Evolutionary conservation across 1,140 invertebrate genomes (phyloP), one percentile per base, ranked within the genome.

Genomic region (Melitaea cinxia): DNA sequence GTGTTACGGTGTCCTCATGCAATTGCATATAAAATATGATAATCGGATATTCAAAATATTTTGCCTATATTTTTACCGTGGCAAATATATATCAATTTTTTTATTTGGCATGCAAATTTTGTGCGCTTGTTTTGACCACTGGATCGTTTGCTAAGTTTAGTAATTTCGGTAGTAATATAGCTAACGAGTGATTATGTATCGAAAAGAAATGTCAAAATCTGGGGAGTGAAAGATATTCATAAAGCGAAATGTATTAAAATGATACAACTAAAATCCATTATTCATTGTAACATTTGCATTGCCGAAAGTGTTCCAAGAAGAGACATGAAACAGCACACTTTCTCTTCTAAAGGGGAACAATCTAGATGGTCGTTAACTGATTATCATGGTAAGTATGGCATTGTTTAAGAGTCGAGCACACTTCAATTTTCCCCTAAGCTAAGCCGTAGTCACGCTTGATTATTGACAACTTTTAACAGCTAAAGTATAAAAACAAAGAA

Each of bases 1-100:
- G 81, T 81, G 74, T 73, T 70, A 75, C 77, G 68, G 72, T 80
- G 81, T 88, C 88, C 81, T 88, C 88, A 86, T 84, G 80, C 82
- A 80, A 83, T 77, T 80, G 84, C 73, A 55, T 81, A 83, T 88
- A 82, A 88, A 86, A 81, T 84, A 88, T 87, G 80, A 88, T 88
- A 88, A 87, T 87, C 85, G 80, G 76, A 68, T 67, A 69, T 66
- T 78, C 74, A 73, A 80, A 82, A 77, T 70, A 72, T 73, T 73
- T 74, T 64, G 57, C 60, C 30, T 57, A 33, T 35, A 9, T 14
- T 47, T 47, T n/a, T 9, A 45, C 17, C 12, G 19, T 23, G 23
- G 42, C 19, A 47, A 23, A 24, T 9, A 17, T 23, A 47, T 47
- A n/a, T 23, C 1, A n/a, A 17, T 1, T 47, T 23, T 39, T 39